Percentiles rank a stretch among this genome's conserved stretches.
These are phyloP conservation scores for Rhagonycha lutea DNA, from an alignment of 2,888 invertebrate species.

Conservation along the genomic window DNA sequence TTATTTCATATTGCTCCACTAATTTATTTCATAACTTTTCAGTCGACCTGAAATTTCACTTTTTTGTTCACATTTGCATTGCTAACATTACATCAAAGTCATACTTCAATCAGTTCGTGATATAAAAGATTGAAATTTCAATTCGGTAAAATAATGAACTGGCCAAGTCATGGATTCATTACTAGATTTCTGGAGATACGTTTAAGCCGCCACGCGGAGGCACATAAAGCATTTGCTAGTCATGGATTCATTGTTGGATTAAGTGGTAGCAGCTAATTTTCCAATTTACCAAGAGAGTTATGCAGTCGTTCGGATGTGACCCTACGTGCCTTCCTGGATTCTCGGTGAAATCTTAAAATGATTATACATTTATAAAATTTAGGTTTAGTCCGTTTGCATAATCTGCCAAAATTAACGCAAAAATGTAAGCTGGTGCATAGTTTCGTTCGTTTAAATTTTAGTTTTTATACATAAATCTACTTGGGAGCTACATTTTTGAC, in stretches of 20 bases:
- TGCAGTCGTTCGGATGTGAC: too few species aligned
- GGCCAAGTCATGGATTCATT: too few species aligned
- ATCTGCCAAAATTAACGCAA: neutral
- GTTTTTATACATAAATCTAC: conserved; percentile 24
- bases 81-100: neutral
- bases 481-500: conserved; percentile 11
- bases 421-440: neutral
- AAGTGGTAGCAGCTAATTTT: too few species aligned
- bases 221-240: too few species aligned
- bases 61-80: neutral
- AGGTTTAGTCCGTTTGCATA: too few species aligned
- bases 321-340: too few species aligned
- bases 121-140: neutral
- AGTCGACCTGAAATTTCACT: neutral
- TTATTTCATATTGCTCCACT: neutral
- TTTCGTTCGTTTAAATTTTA: conserved; percentile 15
- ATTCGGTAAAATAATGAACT: neutral
- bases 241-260: too few species aligned
- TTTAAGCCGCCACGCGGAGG: too few species aligned
- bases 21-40: neutral
- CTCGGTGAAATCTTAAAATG: too few species aligned
- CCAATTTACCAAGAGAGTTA: too few species aligned
- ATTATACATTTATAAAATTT: too few species aligned
- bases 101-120: neutral
- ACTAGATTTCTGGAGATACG: too few species aligned